Evolutionary conservation across 1,140 invertebrate species (phyloP).

Genomic region (Galleria mellonella): DNA sequence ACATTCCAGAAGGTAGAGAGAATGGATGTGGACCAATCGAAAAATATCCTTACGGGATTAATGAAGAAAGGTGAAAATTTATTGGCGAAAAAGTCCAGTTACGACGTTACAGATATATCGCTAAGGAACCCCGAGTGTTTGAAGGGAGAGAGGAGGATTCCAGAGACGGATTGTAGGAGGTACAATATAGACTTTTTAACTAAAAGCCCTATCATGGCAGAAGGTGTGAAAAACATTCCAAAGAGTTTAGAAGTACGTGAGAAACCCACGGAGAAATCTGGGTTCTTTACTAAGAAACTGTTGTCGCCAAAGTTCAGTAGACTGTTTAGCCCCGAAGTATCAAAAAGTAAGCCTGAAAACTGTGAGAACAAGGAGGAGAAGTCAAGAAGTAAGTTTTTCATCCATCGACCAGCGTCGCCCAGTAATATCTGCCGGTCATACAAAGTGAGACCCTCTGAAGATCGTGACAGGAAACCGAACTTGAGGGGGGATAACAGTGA

Average conservation of each 20-base stretch:
- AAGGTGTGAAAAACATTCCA: slow-evolving; percentile 34
- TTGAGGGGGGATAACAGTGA: slow-evolving; percentile 5
- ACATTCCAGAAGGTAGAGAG: slow-evolving; percentile 10
- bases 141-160: slow-evolving; percentile 19
- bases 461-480: slow-evolving; percentile 6
- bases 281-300: slow-evolving; percentile 58
- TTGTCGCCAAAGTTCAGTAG: slow-evolving; percentile 63
- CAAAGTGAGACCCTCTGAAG: slow-evolving; percentile 34
- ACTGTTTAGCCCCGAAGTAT: slow-evolving; percentile 50
- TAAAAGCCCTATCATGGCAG: slow-evolving; percentile 28
- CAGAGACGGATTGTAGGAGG: slow-evolving; percentile 25
- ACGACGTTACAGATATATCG: slow-evolving; percentile 38
- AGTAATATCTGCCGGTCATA: slow-evolving; percentile 24
- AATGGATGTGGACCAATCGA: slow-evolving; percentile 23
- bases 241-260: slow-evolving; percentile 19
- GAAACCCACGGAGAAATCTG: slow-evolving; percentile 37
- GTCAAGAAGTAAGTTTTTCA: slow-evolving; percentile 56
- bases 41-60: slow-evolving; percentile 27
- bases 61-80: slow-evolving; percentile 46
- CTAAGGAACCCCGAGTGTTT: slow-evolving; percentile 19
- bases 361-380: slow-evolving; percentile 39
- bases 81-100: slow-evolving; percentile 39
- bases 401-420: slow-evolving; percentile 44
- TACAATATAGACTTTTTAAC: slow-evolving; percentile 41
- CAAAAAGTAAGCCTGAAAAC: slow-evolving; percentile 23